Conservation (phyloP, 2,113 vertebrate species). For the Anser cygnoides region DNA sequence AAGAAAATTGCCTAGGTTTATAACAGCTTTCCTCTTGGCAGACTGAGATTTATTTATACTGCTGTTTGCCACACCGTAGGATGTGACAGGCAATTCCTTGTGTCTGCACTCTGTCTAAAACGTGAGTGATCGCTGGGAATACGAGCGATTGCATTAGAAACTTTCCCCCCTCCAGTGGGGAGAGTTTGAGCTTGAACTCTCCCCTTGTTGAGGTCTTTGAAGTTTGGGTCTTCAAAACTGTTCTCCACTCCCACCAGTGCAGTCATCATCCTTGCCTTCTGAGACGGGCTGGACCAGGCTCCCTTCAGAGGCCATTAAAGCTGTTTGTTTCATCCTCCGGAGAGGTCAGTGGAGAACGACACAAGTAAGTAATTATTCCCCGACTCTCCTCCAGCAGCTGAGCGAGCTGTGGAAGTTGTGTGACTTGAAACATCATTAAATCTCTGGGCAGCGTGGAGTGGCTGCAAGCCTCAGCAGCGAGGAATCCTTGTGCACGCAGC, state of each 20-base stretch:
- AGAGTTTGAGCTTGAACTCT: conserved; percentile 38
- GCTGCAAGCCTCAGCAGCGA: not conserved
- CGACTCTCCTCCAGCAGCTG: conserved; percentile 10
- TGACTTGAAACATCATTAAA: conserved; percentile 39
- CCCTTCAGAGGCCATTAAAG: conserved; percentile 36
- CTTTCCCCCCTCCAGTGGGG: not conserved
- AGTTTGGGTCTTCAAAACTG: conserved; percentile 21
- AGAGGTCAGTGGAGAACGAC: conserved; percentile 13
- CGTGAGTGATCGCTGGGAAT: not conserved
- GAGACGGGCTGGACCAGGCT: not conserved
- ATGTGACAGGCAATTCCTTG: conserved; percentile 43
- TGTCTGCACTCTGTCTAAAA: conserved; percentile 17
- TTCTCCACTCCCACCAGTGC: not conserved
- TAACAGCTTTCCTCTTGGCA: conserved; percentile 32
- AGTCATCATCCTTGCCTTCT: not conserved
- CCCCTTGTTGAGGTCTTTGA: not conserved
- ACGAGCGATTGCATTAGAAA: not conserved
- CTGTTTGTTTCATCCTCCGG: conserved; percentile 1
- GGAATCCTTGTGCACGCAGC: not conserved
- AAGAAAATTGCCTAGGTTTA: conserved; percentile 16
- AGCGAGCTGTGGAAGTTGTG: not conserved
- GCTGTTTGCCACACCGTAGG: not conserved
- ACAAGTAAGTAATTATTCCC: conserved; percentile 53
- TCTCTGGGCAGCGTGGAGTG: not conserved
- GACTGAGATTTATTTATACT: conserved; percentile 24